Percentiles rank a stretch among this genome's conserved stretches.
Evolutionary conservation across 2,888 invertebrate genomes (phyloP).

Genomic region (Agonopterix subpropinquella): DNA sequence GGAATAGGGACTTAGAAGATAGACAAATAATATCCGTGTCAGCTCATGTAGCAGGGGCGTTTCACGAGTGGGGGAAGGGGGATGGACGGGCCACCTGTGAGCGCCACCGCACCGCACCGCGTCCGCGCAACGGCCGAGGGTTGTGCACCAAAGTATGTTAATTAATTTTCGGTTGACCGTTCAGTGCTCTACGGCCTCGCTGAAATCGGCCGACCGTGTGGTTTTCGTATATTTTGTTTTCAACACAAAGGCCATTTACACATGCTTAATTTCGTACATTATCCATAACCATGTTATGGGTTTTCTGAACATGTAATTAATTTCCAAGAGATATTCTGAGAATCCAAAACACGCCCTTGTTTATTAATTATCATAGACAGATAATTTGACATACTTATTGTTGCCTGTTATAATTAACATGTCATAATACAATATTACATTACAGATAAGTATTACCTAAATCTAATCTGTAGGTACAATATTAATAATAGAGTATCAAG

Average conservation of each 20-base stretch:
- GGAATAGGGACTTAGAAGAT: slow-evolving; percentile 17
- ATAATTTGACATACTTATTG: too few relatives aligned
- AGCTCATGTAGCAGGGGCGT: slow-evolving; percentile 10
- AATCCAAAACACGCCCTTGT: too few relatives aligned
- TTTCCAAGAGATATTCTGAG: background rate
- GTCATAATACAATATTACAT: too few relatives aligned
- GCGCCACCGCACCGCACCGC: slow-evolving; percentile 9
- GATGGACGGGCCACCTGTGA: slow-evolving; percentile 45
- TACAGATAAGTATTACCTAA: too few relatives aligned
- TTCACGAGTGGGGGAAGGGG: slow-evolving; percentile 5
- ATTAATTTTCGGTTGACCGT: slow-evolving; percentile 74
- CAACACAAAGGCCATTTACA: slow-evolving; percentile 45
- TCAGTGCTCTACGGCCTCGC: slow-evolving; percentile 49
- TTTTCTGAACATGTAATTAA: background rate
- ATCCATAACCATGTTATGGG: background rate
- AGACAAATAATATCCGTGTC: slow-evolving; percentile 26
- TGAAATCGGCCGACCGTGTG: slow-evolving; percentile 63
- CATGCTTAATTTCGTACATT: slow-evolving; percentile 18
- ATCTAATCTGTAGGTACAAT: too few relatives aligned
- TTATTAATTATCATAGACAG: too few relatives aligned
- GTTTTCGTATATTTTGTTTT: slow-evolving; percentile 63
- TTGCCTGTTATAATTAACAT: too few relatives aligned
- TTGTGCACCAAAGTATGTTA: slow-evolving; percentile 71
- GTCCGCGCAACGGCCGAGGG: slow-evolving; percentile 32
- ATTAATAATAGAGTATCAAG: too few relatives aligned